These are phyloP conservation scores for Halichoerus grypus DNA, from an alignment of 2,113 vertebrate species.

Conservation along the genomic window DNA sequence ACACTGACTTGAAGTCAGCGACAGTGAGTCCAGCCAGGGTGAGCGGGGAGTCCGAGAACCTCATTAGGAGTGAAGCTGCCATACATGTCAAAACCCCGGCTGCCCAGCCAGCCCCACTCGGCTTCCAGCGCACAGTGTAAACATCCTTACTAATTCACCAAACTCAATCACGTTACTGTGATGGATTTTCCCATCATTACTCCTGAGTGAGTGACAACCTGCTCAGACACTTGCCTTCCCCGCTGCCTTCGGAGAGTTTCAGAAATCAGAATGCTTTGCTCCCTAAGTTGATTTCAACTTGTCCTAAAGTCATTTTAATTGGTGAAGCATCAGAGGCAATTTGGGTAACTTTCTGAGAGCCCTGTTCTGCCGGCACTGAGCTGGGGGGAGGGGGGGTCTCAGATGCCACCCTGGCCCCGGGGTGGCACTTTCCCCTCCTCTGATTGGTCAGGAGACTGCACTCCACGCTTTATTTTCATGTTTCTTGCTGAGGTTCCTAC, in stretches of 20 bases:
- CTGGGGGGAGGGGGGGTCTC: not conserved
- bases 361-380: slow-evolving; percentile 64
- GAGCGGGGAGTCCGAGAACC: slow-evolving; percentile 65
- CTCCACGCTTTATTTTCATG: slow-evolving; percentile 56
- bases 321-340: slow-evolving; percentile 83
- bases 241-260: slow-evolving; percentile 68
- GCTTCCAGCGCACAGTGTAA: slow-evolving; percentile 63
- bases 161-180: slow-evolving; percentile 77
- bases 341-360: slow-evolving; percentile 80
- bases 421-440: slow-evolving; percentile 41
- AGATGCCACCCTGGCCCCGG: not conserved
- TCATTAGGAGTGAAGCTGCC: slow-evolving; percentile 83
- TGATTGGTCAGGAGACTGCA: slow-evolving; percentile 68
- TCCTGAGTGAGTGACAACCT: slow-evolving; percentile 83
- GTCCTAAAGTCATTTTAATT: slow-evolving; percentile 86
- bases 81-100: slow-evolving; percentile 61
- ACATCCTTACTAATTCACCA: slow-evolving; percentile 82
- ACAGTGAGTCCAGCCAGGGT: slow-evolving; percentile 54
- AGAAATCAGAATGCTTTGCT: slow-evolving; percentile 77
- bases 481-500: slow-evolving; percentile 78
- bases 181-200: slow-evolving; percentile 85
- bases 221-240: slow-evolving; percentile 72
- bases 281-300: slow-evolving; percentile 83
- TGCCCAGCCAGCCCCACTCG: not conserved
- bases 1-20: slow-evolving; percentile 46